Evolutionary conservation across 2,888 invertebrate species (phyloP).

Genomic region (Diachrysia chrysitis): DNA sequence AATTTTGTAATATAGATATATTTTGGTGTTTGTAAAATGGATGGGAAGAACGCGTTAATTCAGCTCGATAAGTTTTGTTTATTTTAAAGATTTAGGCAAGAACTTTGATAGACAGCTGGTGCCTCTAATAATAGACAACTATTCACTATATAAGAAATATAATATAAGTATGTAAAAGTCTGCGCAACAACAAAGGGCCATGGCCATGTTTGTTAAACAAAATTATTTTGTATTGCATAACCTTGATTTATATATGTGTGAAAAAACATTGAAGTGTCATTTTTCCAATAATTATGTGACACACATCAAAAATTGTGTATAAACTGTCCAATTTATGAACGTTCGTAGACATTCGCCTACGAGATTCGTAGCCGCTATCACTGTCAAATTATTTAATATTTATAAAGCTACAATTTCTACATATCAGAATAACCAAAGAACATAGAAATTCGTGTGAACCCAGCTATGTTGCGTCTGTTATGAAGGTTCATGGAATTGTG

Average conservation of each 20-base stretch:
- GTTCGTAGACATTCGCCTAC: slow-evolving; percentile 16
- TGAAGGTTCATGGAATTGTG: slow-evolving; percentile 39
- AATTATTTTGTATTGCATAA: not conserved
- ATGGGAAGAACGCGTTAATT: not conserved
- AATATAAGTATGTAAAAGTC: not conserved
- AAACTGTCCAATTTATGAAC: slow-evolving; percentile 1
- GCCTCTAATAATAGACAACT: too few species aligned
- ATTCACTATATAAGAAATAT: too few species aligned
- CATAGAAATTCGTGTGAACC: not conserved
- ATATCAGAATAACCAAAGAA: not conserved
- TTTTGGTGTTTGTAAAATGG: not conserved
- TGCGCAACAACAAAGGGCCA: not conserved
- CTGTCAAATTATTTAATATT: slow-evolving; percentile 3
- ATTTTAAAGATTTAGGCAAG: not conserved
- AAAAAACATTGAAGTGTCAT: not conserved
- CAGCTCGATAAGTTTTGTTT: not conserved
- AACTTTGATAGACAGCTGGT: too few species aligned
- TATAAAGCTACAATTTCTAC: not conserved
- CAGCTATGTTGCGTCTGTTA: slow-evolving; percentile 18
- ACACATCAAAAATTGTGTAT: not conserved
- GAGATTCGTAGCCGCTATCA: slow-evolving; percentile 17
- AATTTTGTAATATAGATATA: not conserved
- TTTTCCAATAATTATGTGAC: not conserved
- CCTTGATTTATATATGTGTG: not conserved
- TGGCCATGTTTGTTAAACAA: not conserved